These are phyloP conservation scores for Mycogona germanica DNA, from an alignment of 2,888 invertebrate species.

Conservation along the genomic window DNA sequence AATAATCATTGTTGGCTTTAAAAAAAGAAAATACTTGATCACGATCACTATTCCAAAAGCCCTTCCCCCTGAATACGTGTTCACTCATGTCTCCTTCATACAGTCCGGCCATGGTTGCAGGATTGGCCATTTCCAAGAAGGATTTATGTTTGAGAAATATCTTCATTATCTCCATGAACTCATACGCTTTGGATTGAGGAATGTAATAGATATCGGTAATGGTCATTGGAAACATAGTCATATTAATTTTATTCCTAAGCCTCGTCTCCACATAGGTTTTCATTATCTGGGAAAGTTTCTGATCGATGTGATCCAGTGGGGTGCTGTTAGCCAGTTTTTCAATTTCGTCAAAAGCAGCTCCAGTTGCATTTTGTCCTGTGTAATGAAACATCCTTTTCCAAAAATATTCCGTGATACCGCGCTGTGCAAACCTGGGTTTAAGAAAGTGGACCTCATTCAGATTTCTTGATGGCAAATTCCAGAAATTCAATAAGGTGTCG, in stretches of 20 bases:
- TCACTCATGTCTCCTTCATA: not conserved
- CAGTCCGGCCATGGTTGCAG: slow-evolving; percentile 2
- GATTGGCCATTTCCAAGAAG: slow-evolving; percentile 14
- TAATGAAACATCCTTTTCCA: not conserved
- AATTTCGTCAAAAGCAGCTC: not conserved
- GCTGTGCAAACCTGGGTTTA: not conserved
- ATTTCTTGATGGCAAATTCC: no score
- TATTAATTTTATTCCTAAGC: not conserved
- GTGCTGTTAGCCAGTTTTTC: not conserved
- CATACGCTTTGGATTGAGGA: not conserved
- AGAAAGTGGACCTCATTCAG: not conserved
- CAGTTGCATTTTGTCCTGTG: not conserved
- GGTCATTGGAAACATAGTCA: not conserved
- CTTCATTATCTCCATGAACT: not conserved
- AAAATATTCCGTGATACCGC: not conserved
- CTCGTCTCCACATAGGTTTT: not conserved
- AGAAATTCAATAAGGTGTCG: slow-evolving; percentile 12
- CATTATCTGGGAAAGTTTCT: not conserved
- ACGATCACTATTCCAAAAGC: slow-evolving; percentile 1
- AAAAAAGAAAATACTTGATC: not conserved
- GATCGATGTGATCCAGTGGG: not conserved
- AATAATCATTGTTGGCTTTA: not conserved
- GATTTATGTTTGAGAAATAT: slow-evolving; percentile 6
- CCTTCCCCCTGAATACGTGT: not conserved
- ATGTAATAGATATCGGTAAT: not conserved